These are phyloP conservation scores for Odontomachus brunneus DNA, from an alignment of 1,140 invertebrate genomes.

Conservation along the genomic window DNA sequence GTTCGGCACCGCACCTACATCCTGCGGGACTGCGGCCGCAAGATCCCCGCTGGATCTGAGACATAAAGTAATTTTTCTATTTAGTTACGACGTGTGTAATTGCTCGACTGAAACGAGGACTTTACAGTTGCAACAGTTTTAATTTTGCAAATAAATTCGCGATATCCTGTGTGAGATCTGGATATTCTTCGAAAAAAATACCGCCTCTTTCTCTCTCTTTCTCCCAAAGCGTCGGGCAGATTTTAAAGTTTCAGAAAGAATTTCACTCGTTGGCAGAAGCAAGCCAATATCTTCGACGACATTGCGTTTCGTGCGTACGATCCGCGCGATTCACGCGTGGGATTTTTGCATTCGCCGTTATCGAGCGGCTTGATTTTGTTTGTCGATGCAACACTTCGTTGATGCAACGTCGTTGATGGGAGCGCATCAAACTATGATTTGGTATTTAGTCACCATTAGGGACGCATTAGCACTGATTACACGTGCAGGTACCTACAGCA, in stretches of 20 bases:
- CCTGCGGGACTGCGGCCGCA: too few species aligned
- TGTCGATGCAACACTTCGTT: constrained; percentile 72
- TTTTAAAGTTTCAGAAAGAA: not conserved
- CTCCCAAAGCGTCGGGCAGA: too few species aligned
- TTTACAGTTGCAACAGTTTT: too few species aligned
- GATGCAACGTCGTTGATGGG: constrained; percentile 74
- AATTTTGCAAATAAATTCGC: too few species aligned
- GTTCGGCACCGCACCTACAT: too few species aligned
- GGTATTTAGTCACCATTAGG: constrained; percentile 85
- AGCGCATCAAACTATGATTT: constrained; percentile 83
- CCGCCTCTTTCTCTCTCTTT: too few species aligned
- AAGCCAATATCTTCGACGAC: constrained; percentile 14
- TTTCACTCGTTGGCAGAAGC: not conserved
- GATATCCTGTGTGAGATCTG: too few species aligned
- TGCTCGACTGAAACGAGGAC: too few species aligned
- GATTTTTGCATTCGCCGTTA: constrained; percentile 46
- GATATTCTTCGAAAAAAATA: too few species aligned
- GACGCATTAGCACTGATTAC: constrained; percentile 84
- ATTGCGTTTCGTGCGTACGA: constrained; percentile 1
- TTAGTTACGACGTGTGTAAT: too few species aligned
- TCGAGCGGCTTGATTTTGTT: constrained; percentile 73
- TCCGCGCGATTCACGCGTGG: constrained; percentile 2
- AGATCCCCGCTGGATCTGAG: too few species aligned
- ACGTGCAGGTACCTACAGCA: constrained; percentile 75
- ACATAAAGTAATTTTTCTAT: too few species aligned